Evolutionary conservation across 1,140 invertebrate genomes (phyloP), one percentile per base, ranked within the genome.

Genomic region (Zaprionus ghesquierei): DNA sequence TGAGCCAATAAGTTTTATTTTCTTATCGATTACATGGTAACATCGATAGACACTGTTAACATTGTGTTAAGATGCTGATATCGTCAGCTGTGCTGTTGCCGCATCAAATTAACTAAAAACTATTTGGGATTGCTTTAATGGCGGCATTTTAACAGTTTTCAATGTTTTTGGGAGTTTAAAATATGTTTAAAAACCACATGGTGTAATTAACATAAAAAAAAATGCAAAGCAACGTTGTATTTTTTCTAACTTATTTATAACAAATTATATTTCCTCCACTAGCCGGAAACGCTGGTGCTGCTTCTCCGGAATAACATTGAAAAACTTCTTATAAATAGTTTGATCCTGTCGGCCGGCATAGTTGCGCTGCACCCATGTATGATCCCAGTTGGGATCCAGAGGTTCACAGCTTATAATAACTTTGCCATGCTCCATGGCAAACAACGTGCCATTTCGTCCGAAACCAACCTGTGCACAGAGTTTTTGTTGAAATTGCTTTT

Each of bases 261-360:
- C 46, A 72, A 54, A 20, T 75, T 93, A 95, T 13, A 95, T 81
- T 92, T 94, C 93, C 90, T 97, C 95, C 60, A 96, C 93, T 41
- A 97, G 91, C 78, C 95, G 95, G 87, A 97, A 97, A 72, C 94
- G 93, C 59, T 94, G 93, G 75, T 96, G 95, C 79, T 96, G 95
- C 55, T 94, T 93, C 35, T 95, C 92, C 1, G 96, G 95, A 78
- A 97, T 94, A 46, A 97, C 93, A 93, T 97, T 95, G 72, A 95
- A 96, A 79, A 96, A 95, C 89, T 97, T 97, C 89, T 97, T 97
- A 79, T 95, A 96, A 79, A 97, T 95, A n/a, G 92, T 92, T 80
- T 94, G 93, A 3, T 93, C 87, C 77, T 94, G 92, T 71, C 95
- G 92, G 1, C 94, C 94, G 2, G 82, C 91, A 87, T 97, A 97